Conservation (phyloP, 37 sponge, comb jelly and placozoan genomes). For the Spongilla lacustris region DNA sequence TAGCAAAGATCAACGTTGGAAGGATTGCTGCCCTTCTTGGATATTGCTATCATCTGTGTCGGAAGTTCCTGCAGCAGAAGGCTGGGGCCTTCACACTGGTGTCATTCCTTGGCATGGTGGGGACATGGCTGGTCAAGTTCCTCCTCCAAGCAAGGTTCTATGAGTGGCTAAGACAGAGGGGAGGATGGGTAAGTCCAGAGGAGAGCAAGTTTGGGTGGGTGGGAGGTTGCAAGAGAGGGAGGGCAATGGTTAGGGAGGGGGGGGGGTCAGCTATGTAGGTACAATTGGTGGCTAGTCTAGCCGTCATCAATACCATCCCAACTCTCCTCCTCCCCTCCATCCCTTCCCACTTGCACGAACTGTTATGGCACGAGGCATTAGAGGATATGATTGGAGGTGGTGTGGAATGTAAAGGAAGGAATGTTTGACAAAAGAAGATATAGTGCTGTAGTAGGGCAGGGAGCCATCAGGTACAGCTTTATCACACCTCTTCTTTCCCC, state of each 20-base stretch:
- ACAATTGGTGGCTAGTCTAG: no score
- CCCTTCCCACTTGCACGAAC: no score
- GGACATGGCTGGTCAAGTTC: slow-evolving; percentile 56
- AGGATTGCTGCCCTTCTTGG: slow-evolving; percentile 55
- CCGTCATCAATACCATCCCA: no score
- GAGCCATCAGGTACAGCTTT: neutral
- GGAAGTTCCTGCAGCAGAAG: slow-evolving; percentile 24
- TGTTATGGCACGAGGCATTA: no score
- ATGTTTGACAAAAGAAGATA: no score
- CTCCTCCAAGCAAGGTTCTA: slow-evolving; percentile 62
- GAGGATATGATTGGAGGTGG: no score
- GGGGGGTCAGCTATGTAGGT: no score
- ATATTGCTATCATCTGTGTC: slow-evolving; percentile 58
- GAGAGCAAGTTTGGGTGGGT: neutral
- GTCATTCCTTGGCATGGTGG: slow-evolving; percentile 35
- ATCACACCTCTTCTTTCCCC: neutral
- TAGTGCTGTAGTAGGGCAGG: neutral
- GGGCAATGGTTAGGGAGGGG: neutral
- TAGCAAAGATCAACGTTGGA: slow-evolving; percentile 57
- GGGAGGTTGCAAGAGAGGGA: neutral
- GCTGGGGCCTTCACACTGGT: neutral
- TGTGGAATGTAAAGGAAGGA: no score
- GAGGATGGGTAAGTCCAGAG: slow-evolving; percentile 65
- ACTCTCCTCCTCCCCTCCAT: no score
- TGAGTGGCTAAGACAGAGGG: slow-evolving; percentile 47